These are phyloP conservation scores for Lithosia quadra DNA, from an alignment of 2,888 invertebrate species.

Conservation along the genomic window DNA sequence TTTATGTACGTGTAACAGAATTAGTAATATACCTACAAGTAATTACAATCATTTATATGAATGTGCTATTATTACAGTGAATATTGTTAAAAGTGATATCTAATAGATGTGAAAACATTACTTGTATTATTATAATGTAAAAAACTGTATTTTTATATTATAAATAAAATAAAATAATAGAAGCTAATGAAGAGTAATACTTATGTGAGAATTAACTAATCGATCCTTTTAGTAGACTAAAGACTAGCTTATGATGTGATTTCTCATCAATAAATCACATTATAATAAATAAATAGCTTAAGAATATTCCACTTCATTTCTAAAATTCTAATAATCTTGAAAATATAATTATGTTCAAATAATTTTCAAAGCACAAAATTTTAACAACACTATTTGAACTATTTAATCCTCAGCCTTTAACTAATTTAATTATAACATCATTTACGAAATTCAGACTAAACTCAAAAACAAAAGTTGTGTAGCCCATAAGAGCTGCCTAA, in stretches of 20 bases:
- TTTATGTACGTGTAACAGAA: too few relatives aligned
- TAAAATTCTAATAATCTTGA: not conserved
- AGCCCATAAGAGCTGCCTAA: conserved; percentile 61
- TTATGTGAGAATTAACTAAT: too few relatives aligned
- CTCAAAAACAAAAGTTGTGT: conserved; percentile 70
- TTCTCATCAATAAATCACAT: too few relatives aligned
- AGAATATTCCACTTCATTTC: not conserved
- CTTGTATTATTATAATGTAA: too few relatives aligned
- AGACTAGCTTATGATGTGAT: too few relatives aligned
- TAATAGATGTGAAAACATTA: not conserved
- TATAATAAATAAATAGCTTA: not conserved
- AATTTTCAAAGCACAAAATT: not conserved
- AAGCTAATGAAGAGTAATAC: too few relatives aligned
- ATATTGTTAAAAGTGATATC: not conserved
- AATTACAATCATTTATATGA: too few relatives aligned
- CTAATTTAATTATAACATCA: conserved; percentile 58
- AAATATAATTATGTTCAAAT: not conserved
- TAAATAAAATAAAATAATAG: too few relatives aligned
- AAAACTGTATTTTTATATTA: too few relatives aligned
- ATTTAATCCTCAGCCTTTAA: not conserved
- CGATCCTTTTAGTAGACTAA: too few relatives aligned
- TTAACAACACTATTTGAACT: not conserved
- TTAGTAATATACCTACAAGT: too few relatives aligned
- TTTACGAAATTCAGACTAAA: conserved; percentile 66
- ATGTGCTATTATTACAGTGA: not conserved